Base-by-base conservation (phyloP, 2,797 vertebrate species). In the Gambelia wislizenii region DNA sequence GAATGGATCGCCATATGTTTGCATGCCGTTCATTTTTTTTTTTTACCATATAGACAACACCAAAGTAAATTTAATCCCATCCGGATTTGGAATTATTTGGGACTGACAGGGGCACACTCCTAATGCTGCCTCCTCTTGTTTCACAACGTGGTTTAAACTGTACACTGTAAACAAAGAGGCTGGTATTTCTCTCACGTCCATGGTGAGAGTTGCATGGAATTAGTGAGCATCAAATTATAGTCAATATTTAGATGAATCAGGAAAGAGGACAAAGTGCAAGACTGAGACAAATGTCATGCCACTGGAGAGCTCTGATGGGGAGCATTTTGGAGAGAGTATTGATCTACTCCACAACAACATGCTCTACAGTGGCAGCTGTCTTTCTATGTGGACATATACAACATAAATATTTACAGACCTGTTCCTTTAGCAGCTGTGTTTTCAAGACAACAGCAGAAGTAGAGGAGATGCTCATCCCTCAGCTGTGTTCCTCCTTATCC, bases 341-440 rank as follows among this genome's bases (percentile, higher is more conserved):
- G n/a, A 80, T 69, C 33, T 79, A 16, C 39, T 72, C 16, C 27
- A 33, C 36, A 44, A 13, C 20, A 18, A 36, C 25, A 27, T 44
- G 16, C 77, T 81, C 16, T 49, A 12, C 2, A 12, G 36, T 56
- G 72, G 4, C 39, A 33, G 85, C 30, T 81, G 64, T 25, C 64
- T 36, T 80, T 86, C 22, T 61, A 59, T 20, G 33, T 77, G 74
- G 47, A 30, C 49, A 69, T 42, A 79, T 70, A 67, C 77, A 86
- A 39, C 44, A 49, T 56, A 87, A 87, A 79, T 70, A 79, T 86
- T 86, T 80, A 56, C 49, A 56, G 30, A 81, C 30, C 67, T 16
- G 27, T 56, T 80, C 72, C n/a, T 81, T 80, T 54, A 56, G 27
- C 47, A 80, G 49, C 77, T 81, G 47, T 54, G 76, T 80, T 87